phyloP scores from a whole-genome alignment of 1,140 invertebrate genomes.

The Bilobella aurantiaca region DNA sequence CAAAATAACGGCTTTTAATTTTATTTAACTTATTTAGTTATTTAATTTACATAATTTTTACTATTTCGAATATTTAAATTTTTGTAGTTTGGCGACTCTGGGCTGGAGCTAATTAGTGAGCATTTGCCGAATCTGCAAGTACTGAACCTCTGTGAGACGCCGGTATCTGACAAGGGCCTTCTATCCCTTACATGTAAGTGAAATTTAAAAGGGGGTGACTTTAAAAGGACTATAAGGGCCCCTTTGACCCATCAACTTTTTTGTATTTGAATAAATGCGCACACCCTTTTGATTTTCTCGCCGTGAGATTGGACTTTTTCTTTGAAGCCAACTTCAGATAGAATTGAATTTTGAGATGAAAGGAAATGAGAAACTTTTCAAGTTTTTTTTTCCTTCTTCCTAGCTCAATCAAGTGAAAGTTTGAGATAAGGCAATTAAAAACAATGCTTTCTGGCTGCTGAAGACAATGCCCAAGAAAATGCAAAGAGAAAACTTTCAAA shows the following conservation, averaged over 20 bases:
- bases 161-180: constrained; percentile 73
- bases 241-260: too few species aligned
- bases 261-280: too few species aligned
- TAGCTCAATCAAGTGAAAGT: neutral
- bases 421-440: too few species aligned
- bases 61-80: constrained; percentile 8
- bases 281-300: too few species aligned
- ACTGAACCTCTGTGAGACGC: constrained; percentile 76
- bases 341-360: constrained; percentile 5
- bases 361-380: neutral
- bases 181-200: constrained; percentile 58
- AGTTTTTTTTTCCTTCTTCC: constrained; percentile 19
- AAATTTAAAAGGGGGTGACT: too few species aligned
- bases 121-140: constrained; percentile 72
- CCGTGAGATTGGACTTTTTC: too few species aligned
- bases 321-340: neutral
- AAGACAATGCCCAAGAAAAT: too few species aligned
- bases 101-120: constrained; percentile 69
- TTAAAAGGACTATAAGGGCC: too few species aligned
- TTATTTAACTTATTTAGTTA: too few species aligned
- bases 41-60: constrained; percentile 8
- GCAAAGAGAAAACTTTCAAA: too few species aligned
- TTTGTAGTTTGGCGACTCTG: constrained; percentile 66
- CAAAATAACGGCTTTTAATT: too few species aligned
- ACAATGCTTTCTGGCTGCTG: too few species aligned